Evolutionary conservation across 2,797 vertebrate genomes (phyloP), one percentile per base, ranked within the genome.

Genomic region (Platyrinchus mystaceus): DNA sequence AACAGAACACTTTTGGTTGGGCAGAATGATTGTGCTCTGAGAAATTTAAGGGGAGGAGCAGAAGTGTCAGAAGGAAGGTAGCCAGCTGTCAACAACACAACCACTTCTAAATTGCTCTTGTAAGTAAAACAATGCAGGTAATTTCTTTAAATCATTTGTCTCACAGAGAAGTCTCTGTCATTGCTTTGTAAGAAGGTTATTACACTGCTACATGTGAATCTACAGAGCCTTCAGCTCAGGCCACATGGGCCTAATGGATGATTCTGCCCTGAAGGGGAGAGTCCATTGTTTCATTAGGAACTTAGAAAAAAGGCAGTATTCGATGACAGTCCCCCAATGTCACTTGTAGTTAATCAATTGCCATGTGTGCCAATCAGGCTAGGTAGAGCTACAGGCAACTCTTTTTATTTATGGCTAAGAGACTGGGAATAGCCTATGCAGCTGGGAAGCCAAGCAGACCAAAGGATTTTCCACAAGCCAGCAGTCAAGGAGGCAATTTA

Each of bases 401-500:
- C 90, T 90, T 95, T 92, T 92, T 94, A 95, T 95, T 97, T 95
- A 90, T 94, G 82, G 74, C 39, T 89, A 81, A 88, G 79, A 94
- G 84, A 87, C 79, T 84, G 92, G 89, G 93, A 95, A 89, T 93
- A 96, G n/a, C 30, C 71, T 92, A 23, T 70, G 89, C 55, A 95
- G 41, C 77, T 95, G 86, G 84, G 49, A 96, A 94, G 52, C 43
- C 89, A 94, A 87, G 73, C 39, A 92, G 78, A 92, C 88, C 89
- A 60, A 91, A 93, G 93, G 70, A 91, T 79, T 86, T 93, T 95
- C 75, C 74, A 89, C 56, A 91, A 95, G 70, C 90, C 49, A 52
- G 90, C 93, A 97, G 89, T 86, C 85, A 96, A 94, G 80, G 36
- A 96, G 92, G 76, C 70, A 97, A 96, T 97, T 97, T 97, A 97